Percentiles rank a stretch among this genome's conserved stretches.
Conservation (phyloP, 1,140 invertebrate genomes). For the Lucilia sericata region DNA sequence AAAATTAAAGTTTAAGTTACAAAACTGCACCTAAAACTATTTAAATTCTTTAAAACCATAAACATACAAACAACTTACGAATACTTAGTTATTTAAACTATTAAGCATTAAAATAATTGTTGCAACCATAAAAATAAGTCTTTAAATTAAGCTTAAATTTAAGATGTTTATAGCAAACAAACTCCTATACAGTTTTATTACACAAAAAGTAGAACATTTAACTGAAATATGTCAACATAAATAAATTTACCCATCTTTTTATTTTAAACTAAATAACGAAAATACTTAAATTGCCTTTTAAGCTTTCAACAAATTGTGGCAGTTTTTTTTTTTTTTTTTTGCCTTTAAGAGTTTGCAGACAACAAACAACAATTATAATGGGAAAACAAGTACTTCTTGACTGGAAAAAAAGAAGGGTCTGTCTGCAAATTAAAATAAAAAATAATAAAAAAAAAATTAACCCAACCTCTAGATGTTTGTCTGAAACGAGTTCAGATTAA, state of each 20-base stretch:
- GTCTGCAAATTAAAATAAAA: background rate
- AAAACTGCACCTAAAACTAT: too few species aligned
- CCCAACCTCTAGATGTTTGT: background rate
- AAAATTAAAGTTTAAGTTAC: too few species aligned
- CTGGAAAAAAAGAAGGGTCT: background rate
- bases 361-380: background rate
- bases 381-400: background rate
- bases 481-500: slow-evolving; percentile 15
- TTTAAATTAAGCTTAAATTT: too few species aligned
- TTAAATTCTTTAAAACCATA: too few species aligned
- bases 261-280: background rate
- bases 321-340: background rate
- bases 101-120: too few species aligned
- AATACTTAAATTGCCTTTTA: background rate
- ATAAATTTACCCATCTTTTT: background rate
- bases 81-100: too few species aligned
- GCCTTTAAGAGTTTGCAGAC: background rate
- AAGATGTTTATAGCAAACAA: too few species aligned
- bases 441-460: background rate
- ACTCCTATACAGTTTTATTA: too few species aligned
- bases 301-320: slow-evolving; percentile 9
- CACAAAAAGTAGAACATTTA: background rate
- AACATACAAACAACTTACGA: too few species aligned
- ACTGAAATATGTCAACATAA: slow-evolving; percentile 10
- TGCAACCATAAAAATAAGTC: too few species aligned